Evolutionary conservation across 35 echinoderm and acorn worm species (phyloP), one percentile per base, ranked within the genome.

Genomic region (Strongylocentrotus purpuratus): DNA sequence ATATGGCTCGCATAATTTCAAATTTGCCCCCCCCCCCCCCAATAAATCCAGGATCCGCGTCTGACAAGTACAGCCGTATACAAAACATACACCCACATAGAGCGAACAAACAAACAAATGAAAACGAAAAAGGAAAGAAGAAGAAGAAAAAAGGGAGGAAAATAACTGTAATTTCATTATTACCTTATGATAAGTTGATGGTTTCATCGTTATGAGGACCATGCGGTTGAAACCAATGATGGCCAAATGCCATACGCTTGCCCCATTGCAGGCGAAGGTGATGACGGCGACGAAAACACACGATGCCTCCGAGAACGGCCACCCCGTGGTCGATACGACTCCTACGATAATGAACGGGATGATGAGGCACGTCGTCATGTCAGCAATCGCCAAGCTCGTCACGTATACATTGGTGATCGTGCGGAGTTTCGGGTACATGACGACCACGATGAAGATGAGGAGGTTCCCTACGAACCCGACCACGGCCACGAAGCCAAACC

Each of bases 401-500:
- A 98, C 85, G 91, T 92, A 96, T 46, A 92, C 96, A 86, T 98
- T 98, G 18, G 96, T 95, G 35, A 98, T 95, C 1, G 95, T 95
- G 33, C 95, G 96, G 33, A 98, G 94, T 25, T 91, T 98, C 20
- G 86, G 17, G 61, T 94, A 95, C 17, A 94, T 93, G 31, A 95
- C 91, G 18, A 98, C 96, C 14, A 96, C 94, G 47, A 94, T 52
- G 85, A 95, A 71, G 13, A 98, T 95, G n/a, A 98, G 61, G 86
- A 98, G 32, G 90, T 98, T 98, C 5, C 97, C 97, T 2, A 97
- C 86, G 28, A 98, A 28, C n/a, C 97, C 97, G 31, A 95, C 22
- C 17, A 97, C 20, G 85, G 58, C 89, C 33, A 98, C 92, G 25
- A 96, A 45, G 10, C 87, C 86, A 7, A 98, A 20, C 87, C 87